A percentile compares a stretch with the other conserved stretches of the same genome.
Evolutionary conservation across 2,797 vertebrate species (phyloP).

Genomic region (Sebastes taczanowskii): DNA sequence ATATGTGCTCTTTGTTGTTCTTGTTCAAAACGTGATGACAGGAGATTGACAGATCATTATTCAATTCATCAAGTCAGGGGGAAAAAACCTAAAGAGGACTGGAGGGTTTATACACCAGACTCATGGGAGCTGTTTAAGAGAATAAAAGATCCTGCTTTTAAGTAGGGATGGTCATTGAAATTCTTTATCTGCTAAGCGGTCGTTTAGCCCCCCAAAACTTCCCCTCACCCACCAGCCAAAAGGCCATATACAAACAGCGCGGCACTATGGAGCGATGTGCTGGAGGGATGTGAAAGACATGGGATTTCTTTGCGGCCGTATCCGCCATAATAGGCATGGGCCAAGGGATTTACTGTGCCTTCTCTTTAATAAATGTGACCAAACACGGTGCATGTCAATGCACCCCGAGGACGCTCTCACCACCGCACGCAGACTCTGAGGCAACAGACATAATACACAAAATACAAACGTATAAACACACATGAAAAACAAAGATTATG

Average conservation of each 20-base stretch:
- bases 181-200: slow-evolving; percentile 78
- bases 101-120: slow-evolving; percentile 42
- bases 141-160: slow-evolving; percentile 71
- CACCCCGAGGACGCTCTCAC: slow-evolving; percentile 47
- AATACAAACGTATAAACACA: background rate
- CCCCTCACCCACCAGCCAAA: slow-evolving; percentile 52
- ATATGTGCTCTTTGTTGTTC: background rate
- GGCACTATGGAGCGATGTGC: slow-evolving; percentile 47
- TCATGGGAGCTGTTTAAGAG: slow-evolving; percentile 60
- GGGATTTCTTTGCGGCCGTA: slow-evolving; percentile 64
- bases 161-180: slow-evolving; percentile 73
- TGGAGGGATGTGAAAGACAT: slow-evolving; percentile 65
- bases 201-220: slow-evolving; percentile 58
- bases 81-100: slow-evolving; percentile 1
- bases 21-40: background rate
- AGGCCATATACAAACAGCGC: slow-evolving; percentile 68
- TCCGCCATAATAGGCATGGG: slow-evolving; percentile 62
- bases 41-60: slow-evolving; percentile 38
- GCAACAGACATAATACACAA: background rate
- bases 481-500: background rate
- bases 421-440: slow-evolving; percentile 29
- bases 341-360: slow-evolving; percentile 71
- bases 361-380: slow-evolving; percentile 78
- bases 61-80: slow-evolving; percentile 23
- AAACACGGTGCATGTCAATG: slow-evolving; percentile 68